These are phyloP conservation scores for Apogon hyalosoma DNA, from an alignment of 2,797 vertebrate genomes.

Conservation along the genomic window DNA sequence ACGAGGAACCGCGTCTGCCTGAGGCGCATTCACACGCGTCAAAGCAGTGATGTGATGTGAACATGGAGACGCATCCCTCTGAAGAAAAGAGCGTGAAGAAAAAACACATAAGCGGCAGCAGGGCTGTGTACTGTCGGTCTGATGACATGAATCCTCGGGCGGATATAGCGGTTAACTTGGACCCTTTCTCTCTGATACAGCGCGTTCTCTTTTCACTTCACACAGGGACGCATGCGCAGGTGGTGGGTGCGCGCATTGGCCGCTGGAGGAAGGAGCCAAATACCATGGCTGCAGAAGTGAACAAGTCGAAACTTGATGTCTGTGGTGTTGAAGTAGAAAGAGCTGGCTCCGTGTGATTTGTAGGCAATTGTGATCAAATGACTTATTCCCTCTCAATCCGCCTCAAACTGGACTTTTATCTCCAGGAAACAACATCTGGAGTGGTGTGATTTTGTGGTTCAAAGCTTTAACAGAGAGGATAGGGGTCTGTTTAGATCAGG, in stretches of 20 bases:
- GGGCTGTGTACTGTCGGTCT: not conserved
- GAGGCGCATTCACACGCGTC: not conserved
- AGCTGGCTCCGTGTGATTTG: not conserved
- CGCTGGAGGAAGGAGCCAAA: constrained; percentile 10
- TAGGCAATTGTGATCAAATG: not conserved
- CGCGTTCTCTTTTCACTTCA: constrained; percentile 17
- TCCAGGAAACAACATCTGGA: constrained; percentile 54
- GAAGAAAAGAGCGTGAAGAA: not conserved
- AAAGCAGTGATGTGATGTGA: not conserved
- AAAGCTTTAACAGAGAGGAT: too few species aligned
- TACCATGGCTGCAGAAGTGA: not conserved
- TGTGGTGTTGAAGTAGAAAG: not conserved
- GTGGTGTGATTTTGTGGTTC: constrained; percentile 5
- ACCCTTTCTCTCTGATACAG: constrained; percentile 22
- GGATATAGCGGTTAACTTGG: constrained; percentile 27
- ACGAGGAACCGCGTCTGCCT: not conserved
- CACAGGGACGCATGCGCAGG: constrained; percentile 62
- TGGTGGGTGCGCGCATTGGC: constrained; percentile 18
- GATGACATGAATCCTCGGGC: not conserved
- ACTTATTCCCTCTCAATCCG: not conserved
- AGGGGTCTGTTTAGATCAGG: too few species aligned
- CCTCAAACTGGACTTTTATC: constrained; percentile 17
- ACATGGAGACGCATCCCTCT: constrained; percentile 16
- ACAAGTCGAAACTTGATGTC: constrained; percentile 21
- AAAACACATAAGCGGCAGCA: not conserved